phyloP scores from a whole-genome alignment of 30 jellyfish, hydroid and myxozoan genomes.

The Sanderia malayensis region DNA sequence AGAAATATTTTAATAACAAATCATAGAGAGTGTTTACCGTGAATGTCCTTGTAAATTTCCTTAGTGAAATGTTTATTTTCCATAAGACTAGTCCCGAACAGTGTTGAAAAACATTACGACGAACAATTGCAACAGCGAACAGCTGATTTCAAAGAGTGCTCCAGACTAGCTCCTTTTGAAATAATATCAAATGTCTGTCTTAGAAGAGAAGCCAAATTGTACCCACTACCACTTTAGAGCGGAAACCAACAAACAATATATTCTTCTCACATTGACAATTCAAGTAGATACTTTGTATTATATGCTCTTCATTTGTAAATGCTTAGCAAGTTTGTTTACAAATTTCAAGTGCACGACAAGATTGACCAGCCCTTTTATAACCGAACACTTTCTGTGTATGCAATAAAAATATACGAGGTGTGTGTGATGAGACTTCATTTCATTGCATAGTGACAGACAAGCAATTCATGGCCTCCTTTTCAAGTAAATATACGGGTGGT shows the following conservation, averaged over 20 bases:
- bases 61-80: neutral
- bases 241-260: slow-evolving; percentile 37
- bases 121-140: neutral
- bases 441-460: slow-evolving; percentile 14
- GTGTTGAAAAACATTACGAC: neutral
- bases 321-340: slow-evolving; percentile 7
- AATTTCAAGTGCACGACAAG: slow-evolving; percentile 32
- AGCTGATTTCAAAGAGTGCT: neutral
- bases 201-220: slow-evolving; percentile 14
- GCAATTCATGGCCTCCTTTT: slow-evolving; percentile 52
- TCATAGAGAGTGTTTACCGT: no score
- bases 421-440: slow-evolving; percentile 9
- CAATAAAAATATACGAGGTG: no score
- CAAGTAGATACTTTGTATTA: slow-evolving; percentile 8
- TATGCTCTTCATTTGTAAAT: slow-evolving; percentile 2
- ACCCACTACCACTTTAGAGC: slow-evolving; percentile 56
- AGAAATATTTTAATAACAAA: no score
- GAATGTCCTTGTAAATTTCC: no score
- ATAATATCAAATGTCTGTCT: slow-evolving; percentile 1
- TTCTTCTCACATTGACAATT: neutral
- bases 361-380: slow-evolving; percentile 37
- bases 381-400: no score
- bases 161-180: neutral
- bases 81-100: neutral
- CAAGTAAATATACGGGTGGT: slow-evolving; percentile 59